Base-by-base conservation (phyloP, 2,888 invertebrate species). In the Sinhomidia bicolor region DNA sequence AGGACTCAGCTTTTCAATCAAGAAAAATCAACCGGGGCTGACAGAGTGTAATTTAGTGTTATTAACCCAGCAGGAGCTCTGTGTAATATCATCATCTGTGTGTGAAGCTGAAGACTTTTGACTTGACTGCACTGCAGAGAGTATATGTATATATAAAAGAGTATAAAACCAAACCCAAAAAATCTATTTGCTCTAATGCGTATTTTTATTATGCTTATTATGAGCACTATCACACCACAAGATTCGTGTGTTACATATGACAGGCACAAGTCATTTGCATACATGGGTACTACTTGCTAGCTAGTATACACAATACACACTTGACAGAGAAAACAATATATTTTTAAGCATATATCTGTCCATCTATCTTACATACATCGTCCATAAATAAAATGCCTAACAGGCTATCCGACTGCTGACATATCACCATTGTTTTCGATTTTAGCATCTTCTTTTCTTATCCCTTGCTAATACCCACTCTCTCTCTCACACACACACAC, bases 31-130 rank as follows among this genome's bases (percentile, higher is more conserved):
- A 86, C 86, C 80, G 47, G 80, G 80, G 85, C 89, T 89, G 85
- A 89, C 89, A 89, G 76, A 85, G 60, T 82, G 85, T 86, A 89
- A 89, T 89, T 89, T 89, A 89, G 82, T 86, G 86, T 86, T 89
- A 89, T 89, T 89, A 89, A 86, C 89, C 83, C 89, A 89, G 89
- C 83, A 86, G 82, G 89, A 86, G 89, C 74, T 89, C 74, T 89
- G 68, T 79, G 89, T 89, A 89, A 60, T 89, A 89, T 80, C 83
- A 84, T 83, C 83, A 79, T 88, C 68, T 57, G 79, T 26, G 76
- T 88, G 36, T 71, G 54, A 82, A 82, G 76, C 71, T 14, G 17
- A 36, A n/a, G 14, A 32, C 1, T 12, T n/a, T n/a, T n/a, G n/a
- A n/a, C n/a, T n/a, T n/a, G n/a, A n/a, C n/a, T n/a, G n/a, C n/a